Evolutionary conservation across 2,888 invertebrate species (phyloP).

Genomic region (Aricia artaxerxes): DNA sequence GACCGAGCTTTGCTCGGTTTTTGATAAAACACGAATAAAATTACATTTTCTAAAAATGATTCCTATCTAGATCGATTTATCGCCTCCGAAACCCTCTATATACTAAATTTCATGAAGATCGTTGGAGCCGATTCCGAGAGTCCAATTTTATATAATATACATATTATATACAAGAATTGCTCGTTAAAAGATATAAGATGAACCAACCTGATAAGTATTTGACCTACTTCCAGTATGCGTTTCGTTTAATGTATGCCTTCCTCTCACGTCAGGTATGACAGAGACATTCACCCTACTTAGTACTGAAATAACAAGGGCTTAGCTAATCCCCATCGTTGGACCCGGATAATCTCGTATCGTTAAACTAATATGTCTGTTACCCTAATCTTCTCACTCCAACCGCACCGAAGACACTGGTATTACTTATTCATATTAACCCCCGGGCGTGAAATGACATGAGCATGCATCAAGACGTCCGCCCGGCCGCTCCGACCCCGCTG

Average conservation of each 20-base stretch:
- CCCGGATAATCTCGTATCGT: slow-evolving; percentile 26
- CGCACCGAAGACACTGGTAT: slow-evolving; percentile 21
- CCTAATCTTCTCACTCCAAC: slow-evolving; percentile 24
- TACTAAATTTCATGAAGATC: too few species aligned
- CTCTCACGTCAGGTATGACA: slow-evolving; percentile 5
- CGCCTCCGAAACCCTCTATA: too few species aligned
- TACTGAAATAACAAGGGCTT: slow-evolving; percentile 23
- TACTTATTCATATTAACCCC: slow-evolving; percentile 30
- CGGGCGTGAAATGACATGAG: slow-evolving; percentile 15
- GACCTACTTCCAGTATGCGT: background rate
- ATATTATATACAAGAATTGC: too few species aligned
- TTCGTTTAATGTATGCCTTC: background rate
- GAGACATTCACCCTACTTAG: slow-evolving; percentile 11
- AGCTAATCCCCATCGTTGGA: slow-evolving; percentile 12
- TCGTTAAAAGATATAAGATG: too few species aligned
- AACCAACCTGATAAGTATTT: background rate
- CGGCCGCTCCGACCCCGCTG: background rate
- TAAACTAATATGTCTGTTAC: slow-evolving; percentile 28
- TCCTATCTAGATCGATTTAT: too few species aligned
- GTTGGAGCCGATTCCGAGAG: too few species aligned
- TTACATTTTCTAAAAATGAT: too few species aligned
- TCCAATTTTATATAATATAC: too few species aligned
- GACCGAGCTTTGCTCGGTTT: too few species aligned
- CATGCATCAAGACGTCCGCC: slow-evolving; percentile 21
- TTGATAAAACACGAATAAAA: too few species aligned